Base-by-base conservation (phyloP, 2,888 invertebrate species). In the Pollenia angustigena region DNA sequence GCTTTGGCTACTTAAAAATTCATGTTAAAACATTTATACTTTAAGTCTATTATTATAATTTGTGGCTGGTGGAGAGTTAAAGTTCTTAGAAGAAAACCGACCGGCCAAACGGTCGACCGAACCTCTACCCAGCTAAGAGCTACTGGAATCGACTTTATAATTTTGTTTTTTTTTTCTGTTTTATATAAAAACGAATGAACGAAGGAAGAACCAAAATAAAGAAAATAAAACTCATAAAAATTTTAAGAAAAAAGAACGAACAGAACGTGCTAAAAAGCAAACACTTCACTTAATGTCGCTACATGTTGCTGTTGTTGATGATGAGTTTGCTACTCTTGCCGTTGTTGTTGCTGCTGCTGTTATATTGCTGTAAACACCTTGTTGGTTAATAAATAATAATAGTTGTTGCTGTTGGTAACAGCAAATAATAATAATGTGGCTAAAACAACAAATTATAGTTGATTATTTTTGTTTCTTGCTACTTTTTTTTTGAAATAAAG, bases 281-380 rank as follows among this genome's bases (percentile, higher is more conserved):
- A 83, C 80, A 86, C 75, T 86, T 72, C 16, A 56, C 40, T 71
- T 80, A 16, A 80, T 80, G 82, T 75, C 79, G 69, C 75, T 82
- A 23, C 8, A 48, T 64, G 64, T 71, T 74, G 42, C 10, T 52
- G 44, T 2, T 58, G 48, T 16, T 48, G 62, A 23, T 62, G 44
- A n/a, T 64, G 18, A 1, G 16, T 16, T 1, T 62, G 62, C 16
- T 62, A 16, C 42, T 64, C n/a, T 2, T 62, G 69, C 14, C 10
- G 32, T 8, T 60, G 54, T 16, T 40, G 80, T 54, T 12, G 62
- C 16, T 60, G 69, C 32, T 62, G 46, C 18, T 54, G 71, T 64
- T 81, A 64, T 74, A 76, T 16, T 72, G 64, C 50, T 76, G 81
- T 85, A 85, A 85, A 81, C 85, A 81, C 85, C 85, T 85, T 85